Evolutionary conservation across 2,797 vertebrate genomes (phyloP), one percentile per base, ranked within the genome.

Genomic region (Hyperoplus lanceolatus): DNA sequence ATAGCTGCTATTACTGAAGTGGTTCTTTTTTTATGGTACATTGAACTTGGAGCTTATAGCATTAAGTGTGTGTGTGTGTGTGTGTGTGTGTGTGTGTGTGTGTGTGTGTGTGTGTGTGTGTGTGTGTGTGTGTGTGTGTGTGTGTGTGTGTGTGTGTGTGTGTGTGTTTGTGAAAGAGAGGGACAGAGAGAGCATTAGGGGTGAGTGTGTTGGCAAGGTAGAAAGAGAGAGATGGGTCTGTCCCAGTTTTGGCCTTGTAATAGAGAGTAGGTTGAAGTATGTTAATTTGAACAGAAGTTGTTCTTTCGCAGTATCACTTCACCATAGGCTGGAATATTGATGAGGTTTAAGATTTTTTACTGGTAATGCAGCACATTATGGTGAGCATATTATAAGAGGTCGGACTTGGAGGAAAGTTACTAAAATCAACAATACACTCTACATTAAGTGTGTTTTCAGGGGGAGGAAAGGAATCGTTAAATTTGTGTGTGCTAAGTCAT

Each of bases 1-100:
- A 86, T 88, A 87, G 82, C 83, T 70, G 79, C 89, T 86, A 91
- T 89, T 89, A 92, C 74, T 84, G 72, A 87, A 91, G 87, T 88
- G 82, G 70, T 75, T 79, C 58, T 86, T 75, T 64, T 84, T 91
- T 90, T 86, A 92, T 87, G 90, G 82, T 88, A 84, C 88, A 90
- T 85, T 88, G 76, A 91, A 85, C 77, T 80, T 77, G 80, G 73
- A 87, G 89, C 77, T 84, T 81, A 88, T 71, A 84, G 82, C 65
- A 83, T 89, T 89, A 85, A 75, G 74, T 84, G 71, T 80, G 71
- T 75, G 16, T 84, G 65, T 70, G 55, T 81, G 72, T 76, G 63
- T 73, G 70, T 74, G 58, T 70, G 60, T 72, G 79, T 79, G 45
- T 66, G 48, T 68, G 50, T 69, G 61, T 64, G 51, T 53, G 53